Percentiles rank a stretch among this genome's conserved stretches.
phyloP scores from a whole-genome alignment of 2,797 vertebrate genomes.

The Dendrocincla tyrannina region DNA sequence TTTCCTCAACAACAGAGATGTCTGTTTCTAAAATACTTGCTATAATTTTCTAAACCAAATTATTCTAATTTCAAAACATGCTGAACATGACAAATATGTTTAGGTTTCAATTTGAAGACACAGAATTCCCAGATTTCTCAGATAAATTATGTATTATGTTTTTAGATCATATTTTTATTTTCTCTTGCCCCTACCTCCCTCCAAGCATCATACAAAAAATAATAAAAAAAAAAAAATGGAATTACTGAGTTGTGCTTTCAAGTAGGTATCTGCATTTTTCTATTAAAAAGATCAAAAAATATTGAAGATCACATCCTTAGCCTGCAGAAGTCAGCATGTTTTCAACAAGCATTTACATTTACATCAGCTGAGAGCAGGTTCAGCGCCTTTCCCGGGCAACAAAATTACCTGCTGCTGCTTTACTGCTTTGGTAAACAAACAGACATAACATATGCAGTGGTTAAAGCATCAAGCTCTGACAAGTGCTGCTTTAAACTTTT shows the following conservation, averaged over 20 bases:
- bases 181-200: rapidly evolving
- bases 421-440: not conserved
- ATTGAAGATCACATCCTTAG: not conserved
- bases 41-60: not conserved
- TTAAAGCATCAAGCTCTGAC: not conserved
- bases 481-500: not conserved
- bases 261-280: not conserved
- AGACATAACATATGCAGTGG: not conserved
- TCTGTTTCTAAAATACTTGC: not conserved
- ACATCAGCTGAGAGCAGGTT: not conserved
- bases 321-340: not conserved
- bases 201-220: rapidly evolving
- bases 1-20: not conserved
- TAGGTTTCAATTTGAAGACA: not conserved
- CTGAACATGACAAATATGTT: not conserved
- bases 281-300: not conserved
- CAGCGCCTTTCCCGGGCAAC: not conserved
- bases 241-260: not conserved
- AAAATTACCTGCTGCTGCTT: not conserved
- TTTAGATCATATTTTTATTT: not conserved
- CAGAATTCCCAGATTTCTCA: not conserved
- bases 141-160: rapidly evolving
- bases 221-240: not conserved
- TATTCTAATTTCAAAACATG: not conserved
- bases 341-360: not conserved